Percentiles rank a stretch among this genome's conserved stretches.
Conservation (phyloP, 30 jellyfish, hydroid and myxozoan species). For the Chironex yamaguchii region DNA sequence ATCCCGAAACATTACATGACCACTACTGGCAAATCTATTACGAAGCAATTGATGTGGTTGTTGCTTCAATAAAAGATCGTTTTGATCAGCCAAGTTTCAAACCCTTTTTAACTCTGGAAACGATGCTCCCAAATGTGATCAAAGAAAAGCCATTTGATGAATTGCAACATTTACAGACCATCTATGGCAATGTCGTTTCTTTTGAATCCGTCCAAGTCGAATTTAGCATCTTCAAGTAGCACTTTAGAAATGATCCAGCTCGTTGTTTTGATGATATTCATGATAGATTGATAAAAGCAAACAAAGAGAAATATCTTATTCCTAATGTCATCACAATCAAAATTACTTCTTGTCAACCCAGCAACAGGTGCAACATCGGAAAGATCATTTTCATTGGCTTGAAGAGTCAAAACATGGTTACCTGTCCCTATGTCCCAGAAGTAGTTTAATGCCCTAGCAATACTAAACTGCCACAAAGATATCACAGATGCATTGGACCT, state of each 20-base stretch:
- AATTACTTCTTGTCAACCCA: conserved; percentile 43
- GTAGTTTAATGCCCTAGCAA: conserved; percentile 10
- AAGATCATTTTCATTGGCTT: conserved; percentile 47
- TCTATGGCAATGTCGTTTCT: not conserved
- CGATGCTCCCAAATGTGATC: conserved; percentile 31
- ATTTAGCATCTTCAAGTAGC: not conserved
- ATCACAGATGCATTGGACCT: conserved; percentile 22
- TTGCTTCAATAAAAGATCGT: conserved; percentile 49
- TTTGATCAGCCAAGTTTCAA: conserved; percentile 53
- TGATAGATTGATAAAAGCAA: not conserved
- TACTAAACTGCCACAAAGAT: conserved; percentile 27
- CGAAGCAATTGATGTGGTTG: conserved; percentile 56
- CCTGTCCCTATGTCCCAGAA: conserved; percentile 43
- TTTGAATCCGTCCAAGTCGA: not conserved
- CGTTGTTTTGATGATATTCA: not conserved
- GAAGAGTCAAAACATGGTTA: conserved; percentile 36
- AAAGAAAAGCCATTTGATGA: conserved; percentile 16
- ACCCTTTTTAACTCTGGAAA: conserved; percentile 25
- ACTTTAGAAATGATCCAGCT: not conserved
- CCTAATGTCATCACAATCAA: conserved; percentile 20
- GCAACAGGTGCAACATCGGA: conserved; percentile 53
- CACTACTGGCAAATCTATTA: conserved; percentile 42
- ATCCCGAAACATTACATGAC: conserved; percentile 20
- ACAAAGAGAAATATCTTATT: conserved; percentile 1
- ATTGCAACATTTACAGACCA: not conserved